Evolutionary conservation across 2,797 vertebrate genomes (phyloP).

Genomic region (Peromyscus attwateri): DNA sequence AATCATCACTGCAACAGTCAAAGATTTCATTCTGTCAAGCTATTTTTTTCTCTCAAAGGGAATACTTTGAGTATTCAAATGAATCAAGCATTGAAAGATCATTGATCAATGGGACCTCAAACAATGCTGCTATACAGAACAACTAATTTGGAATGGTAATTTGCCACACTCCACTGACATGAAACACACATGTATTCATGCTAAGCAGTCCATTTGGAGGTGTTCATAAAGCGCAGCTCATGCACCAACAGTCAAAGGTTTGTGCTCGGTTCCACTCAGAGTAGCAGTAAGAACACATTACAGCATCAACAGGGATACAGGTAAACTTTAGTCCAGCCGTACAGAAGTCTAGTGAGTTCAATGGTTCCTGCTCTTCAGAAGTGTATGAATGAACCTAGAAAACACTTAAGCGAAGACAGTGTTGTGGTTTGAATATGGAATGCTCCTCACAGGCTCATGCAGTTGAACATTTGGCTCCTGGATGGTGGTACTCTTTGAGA

Average conservation of each 20-base stretch:
- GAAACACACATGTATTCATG: not conserved
- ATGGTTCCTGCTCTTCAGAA: not conserved
- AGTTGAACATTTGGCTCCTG: not conserved
- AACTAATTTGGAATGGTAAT: not conserved
- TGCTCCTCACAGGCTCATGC: too few species aligned
- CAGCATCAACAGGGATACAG: not conserved
- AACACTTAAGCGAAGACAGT: not conserved
- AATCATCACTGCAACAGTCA: not conserved
- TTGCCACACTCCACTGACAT: not conserved
- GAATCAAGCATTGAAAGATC: not conserved
- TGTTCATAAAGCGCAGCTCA: fast-evolving
- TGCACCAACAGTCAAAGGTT: not conserved
- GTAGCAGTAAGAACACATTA: not conserved
- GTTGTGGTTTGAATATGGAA: not conserved
- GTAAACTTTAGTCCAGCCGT: not conserved
- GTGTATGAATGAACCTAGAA: not conserved
- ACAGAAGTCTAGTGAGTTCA: not conserved
- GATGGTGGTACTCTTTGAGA: not conserved
- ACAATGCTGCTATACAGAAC: not conserved
- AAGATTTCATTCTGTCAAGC: not conserved
- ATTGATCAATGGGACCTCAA: not conserved
- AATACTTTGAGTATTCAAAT: constrained; percentile 15
- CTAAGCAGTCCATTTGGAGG: not conserved
- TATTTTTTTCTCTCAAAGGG: not conserved
- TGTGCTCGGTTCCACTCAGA: not conserved